Base-by-base conservation (phyloP, 2,888 invertebrate genomes). In the Pachymerium ferrugineum region DNA sequence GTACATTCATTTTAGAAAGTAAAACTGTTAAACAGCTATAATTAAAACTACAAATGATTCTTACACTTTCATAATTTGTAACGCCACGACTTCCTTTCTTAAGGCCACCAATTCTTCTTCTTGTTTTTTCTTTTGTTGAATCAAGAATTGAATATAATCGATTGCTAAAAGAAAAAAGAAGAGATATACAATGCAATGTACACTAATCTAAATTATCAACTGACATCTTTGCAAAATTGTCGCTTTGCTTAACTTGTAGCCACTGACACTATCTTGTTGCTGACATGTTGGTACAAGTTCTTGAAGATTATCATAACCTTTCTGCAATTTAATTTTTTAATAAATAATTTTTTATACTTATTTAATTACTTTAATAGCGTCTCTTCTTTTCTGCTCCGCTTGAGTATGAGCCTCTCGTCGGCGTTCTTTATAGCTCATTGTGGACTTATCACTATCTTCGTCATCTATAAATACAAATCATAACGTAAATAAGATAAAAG, bases 181-280 rank as follows among this genome's bases (percentile, higher is more conserved):
- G 10, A 67, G 4, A 67, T 10, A 16, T 67, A 16, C 16, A n/a
- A 67, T 5, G 14, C 29, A n/a, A n/a, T 14, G 19, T 3, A 19
- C 3, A 22, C 8, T 3, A 16, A 28, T 62, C 25, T 12, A 67
- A 14, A 3, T 67, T 67, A 6, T 70, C n/a, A 67, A 78, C 82
- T 79, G 77, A 84, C 83, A 96, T 84, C 93, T 94, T 84, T 97
- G 97, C 47, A 97, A 87, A 54, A 95, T 91, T 62, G 95, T 93
- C 70, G 97, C 97, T 86, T 97, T 97, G 83, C 97, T 97, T 38
- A 96, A 86, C 84, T 97, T 97, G 82, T 95, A 94, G 28, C 93
- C 93, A 22, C 81, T 81, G 29, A 93, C 88, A 8, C 80, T 79
- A 82, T 97, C 97, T 42, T 91, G 90, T 81, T 94, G 93, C 81